Base-by-base conservation (phyloP, 2,797 vertebrate genomes). In the Heliangelus exortis region DNA sequence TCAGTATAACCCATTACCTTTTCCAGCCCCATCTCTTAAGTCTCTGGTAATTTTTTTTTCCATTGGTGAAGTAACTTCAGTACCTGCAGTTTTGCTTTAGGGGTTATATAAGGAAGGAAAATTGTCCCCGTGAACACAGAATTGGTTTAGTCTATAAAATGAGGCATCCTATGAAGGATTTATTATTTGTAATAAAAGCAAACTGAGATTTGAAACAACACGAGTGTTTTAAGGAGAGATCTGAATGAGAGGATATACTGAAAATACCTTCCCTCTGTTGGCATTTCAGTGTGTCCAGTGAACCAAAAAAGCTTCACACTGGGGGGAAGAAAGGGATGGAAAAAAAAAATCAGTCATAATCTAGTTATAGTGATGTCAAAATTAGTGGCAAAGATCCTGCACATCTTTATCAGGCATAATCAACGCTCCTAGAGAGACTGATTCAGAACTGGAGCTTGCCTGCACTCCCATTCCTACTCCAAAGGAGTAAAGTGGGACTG, bases 121-220 rank as follows among this genome's bases (percentile, higher is more conserved):
- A 94, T 94, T 91, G 91, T 72, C 76, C 76, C 48, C 88, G 43
- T 55, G 73, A 92, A 80, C 43, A 54, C 18, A 68, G 85, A 90
- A 94, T 96, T 93, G 85, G 89, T 93, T 92, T 93, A 58, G 89
- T 66, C 73, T 51, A 31, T 81, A 47, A 94, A 95, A 93, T 92
- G 76, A 54, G 73, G 61, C 87, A 92, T 86, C 79, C 84, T 17
- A 58, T 91, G 87, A 93, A 88, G 76, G 87, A 94, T 95, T 96
- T 91, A 95, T 94, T 91, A 72, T 92, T 95, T 91, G 72, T 93
- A 96, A 88, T 91, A 92, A 96, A 96, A 95, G 78, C 78, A 94
- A 69, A 1, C 4, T 80, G 72, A 91, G 67, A 69, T 82, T 94
- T 91, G 93, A 89, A 95, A 93, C 36, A 91, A 92, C 41, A 15